These are phyloP conservation scores for Mythimna pallens DNA, from an alignment of 2,888 invertebrate genomes.

Conservation along the genomic window DNA sequence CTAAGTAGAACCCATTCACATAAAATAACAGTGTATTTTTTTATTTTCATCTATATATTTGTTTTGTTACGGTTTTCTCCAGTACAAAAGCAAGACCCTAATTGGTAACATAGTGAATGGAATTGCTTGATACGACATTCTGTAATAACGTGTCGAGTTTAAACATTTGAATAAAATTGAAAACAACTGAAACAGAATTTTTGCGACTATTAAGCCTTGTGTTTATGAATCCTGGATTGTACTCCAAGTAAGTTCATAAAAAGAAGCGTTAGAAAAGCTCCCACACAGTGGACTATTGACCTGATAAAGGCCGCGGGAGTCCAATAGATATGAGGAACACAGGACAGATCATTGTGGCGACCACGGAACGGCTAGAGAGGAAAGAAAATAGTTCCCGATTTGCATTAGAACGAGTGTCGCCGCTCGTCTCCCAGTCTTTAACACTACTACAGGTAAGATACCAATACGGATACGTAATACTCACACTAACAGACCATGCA, in stretches of 20 bases:
- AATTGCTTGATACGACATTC: constrained; percentile 18
- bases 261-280: background rate
- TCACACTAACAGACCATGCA: too few relatives aligned
- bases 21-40: constrained; percentile 5
- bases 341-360: background rate
- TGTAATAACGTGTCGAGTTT: constrained; percentile 43
- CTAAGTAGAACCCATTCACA: background rate
- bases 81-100: constrained; percentile 20
- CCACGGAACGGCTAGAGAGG: too few relatives aligned
- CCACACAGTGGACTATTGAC: background rate
- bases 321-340: background rate
- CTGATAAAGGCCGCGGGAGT: background rate
- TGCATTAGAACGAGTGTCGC: too few relatives aligned
- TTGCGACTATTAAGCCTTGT: constrained; percentile 13
- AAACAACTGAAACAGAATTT: constrained; percentile 28
- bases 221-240: constrained; percentile 33
- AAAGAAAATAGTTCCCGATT: too few relatives aligned
- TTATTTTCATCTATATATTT: constrained; percentile 5
- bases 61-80: constrained; percentile 8
- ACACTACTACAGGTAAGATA: too few relatives aligned
- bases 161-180: constrained; percentile 45
- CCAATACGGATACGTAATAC: too few relatives aligned
- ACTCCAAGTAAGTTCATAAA: background rate
- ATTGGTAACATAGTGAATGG: constrained; percentile 35
- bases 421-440: too few relatives aligned